Conservation (phyloP, 2,797 vertebrate genomes). For the Epinephelus awoara region DNA sequence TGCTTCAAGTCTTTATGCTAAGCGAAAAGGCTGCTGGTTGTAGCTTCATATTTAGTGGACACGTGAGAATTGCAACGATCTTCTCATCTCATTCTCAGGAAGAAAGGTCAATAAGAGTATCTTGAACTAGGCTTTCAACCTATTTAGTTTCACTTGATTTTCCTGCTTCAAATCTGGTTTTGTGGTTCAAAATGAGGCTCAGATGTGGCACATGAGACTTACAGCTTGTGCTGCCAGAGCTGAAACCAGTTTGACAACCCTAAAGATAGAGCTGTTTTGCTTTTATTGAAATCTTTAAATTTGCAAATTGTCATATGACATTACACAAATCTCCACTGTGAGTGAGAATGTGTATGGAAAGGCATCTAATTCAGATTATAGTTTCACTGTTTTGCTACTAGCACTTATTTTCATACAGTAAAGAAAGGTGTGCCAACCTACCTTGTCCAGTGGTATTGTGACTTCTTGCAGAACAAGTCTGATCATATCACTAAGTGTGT, state of each 20-base stretch:
- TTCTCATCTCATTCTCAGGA: not conserved
- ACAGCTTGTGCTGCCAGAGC: not conserved
- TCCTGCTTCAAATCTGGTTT: not conserved
- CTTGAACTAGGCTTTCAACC: not conserved
- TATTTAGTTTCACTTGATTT: not conserved
- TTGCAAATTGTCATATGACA: not conserved
- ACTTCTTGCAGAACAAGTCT: constrained; percentile 58
- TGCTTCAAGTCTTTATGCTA: too few relatives aligned
- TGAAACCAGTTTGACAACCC: not conserved
- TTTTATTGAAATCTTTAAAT: not conserved
- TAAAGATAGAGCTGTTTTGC: not conserved
- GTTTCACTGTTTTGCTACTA: not conserved
- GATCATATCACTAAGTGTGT: constrained; percentile 56
- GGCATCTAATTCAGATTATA: not conserved
- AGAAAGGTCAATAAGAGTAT: not conserved
- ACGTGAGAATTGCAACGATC: not conserved
- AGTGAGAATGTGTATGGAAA: too few relatives aligned
- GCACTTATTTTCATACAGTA: too few relatives aligned
- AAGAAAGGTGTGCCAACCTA: constrained; percentile 29
- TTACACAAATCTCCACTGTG: not conserved
- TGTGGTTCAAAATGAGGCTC: not conserved
- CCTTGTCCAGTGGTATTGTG: constrained; percentile 82
- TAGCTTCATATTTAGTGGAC: not conserved
- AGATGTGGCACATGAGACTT: not conserved
- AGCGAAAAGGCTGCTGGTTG: too few relatives aligned